A percentile compares a stretch with the other conserved stretches of the same genome.
These are phyloP conservation scores for Sycophaga agraensis DNA, from an alignment of 1,140 invertebrate genomes.

Conservation along the genomic window DNA sequence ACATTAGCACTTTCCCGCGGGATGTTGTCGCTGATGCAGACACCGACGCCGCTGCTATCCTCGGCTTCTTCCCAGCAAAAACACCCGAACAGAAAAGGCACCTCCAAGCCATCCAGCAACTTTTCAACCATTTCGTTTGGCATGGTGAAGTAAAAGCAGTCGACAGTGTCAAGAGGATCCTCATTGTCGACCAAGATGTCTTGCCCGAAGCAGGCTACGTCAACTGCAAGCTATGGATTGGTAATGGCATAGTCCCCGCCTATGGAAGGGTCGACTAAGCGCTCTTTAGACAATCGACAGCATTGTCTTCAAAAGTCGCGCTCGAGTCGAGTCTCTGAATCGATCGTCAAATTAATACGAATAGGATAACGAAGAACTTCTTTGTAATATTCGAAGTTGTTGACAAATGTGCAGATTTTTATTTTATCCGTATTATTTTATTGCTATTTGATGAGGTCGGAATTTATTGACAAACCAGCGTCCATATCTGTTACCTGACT, in stretches of 20 bases:
- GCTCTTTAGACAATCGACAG: background rate
- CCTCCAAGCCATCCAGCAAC: conserved; percentile 74
- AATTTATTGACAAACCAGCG: conserved; percentile 9
- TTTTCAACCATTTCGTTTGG: conserved; percentile 80
- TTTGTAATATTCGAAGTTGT: background rate
- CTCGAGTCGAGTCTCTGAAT: background rate
- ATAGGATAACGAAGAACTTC: background rate
- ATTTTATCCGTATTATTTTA: conserved; percentile 9
- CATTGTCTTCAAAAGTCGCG: background rate
- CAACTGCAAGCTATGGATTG: conserved; percentile 75
- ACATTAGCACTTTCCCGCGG: conserved; percentile 68
- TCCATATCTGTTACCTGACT: conserved; percentile 1
- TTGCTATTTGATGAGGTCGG: conserved; percentile 2
- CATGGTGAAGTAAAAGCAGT: conserved; percentile 66
- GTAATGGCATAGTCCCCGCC: conserved; percentile 67
- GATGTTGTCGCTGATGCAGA: conserved; percentile 64
- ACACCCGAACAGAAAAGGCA: conserved; percentile 72
- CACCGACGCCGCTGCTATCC: conserved; percentile 74
- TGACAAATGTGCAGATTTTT: conserved; percentile 12
- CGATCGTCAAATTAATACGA: background rate
- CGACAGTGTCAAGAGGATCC: conserved; percentile 57
- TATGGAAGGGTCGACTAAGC: conserved; percentile 67
- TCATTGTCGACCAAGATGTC: conserved; percentile 70
- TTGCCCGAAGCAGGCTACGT: conserved; percentile 64
- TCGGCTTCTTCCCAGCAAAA: conserved; percentile 72